Evolutionary conservation across 2,113 vertebrate genomes (phyloP).

Genomic region (Ammodytes dubius): DNA sequence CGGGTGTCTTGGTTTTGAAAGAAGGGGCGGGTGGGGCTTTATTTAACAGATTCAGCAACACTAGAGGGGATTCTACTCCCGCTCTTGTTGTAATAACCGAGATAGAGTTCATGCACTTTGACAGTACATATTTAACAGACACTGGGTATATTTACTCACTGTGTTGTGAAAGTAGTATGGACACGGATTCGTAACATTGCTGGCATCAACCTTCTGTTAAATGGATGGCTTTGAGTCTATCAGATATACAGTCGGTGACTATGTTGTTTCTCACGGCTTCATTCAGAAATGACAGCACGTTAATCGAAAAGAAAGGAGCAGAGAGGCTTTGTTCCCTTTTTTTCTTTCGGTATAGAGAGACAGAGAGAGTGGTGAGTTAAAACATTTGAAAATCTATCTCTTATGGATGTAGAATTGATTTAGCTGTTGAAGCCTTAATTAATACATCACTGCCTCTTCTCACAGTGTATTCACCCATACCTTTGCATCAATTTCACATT

Average conservation of each 20-base stretch:
- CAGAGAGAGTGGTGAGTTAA: too few relatives aligned
- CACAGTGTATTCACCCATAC: background rate
- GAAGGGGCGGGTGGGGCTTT: too few relatives aligned
- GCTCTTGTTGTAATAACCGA: too few relatives aligned
- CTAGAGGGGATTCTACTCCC: too few relatives aligned
- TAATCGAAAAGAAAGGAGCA: background rate
- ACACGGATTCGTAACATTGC: background rate
- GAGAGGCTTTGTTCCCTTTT: too few relatives aligned
- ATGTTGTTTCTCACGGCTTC: background rate
- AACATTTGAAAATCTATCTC: background rate
- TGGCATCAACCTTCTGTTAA: background rate
- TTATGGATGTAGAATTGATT: background rate
- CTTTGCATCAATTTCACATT: background rate
- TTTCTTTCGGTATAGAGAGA: too few relatives aligned
- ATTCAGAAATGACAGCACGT: slow-evolving; percentile 5
- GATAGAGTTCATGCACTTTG: too few relatives aligned
- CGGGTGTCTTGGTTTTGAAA: too few relatives aligned
- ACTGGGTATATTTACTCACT: too few relatives aligned
- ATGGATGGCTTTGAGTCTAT: background rate
- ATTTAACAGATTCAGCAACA: too few relatives aligned
- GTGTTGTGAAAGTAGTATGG: background rate
- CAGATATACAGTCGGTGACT: too few relatives aligned
- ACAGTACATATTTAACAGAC: too few relatives aligned
- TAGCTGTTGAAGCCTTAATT: slow-evolving; percentile 5
- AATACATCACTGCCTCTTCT: background rate